Evolutionary conservation across 2,113 vertebrate genomes (phyloP).

Genomic region (Irena cyanogastra): DNA sequence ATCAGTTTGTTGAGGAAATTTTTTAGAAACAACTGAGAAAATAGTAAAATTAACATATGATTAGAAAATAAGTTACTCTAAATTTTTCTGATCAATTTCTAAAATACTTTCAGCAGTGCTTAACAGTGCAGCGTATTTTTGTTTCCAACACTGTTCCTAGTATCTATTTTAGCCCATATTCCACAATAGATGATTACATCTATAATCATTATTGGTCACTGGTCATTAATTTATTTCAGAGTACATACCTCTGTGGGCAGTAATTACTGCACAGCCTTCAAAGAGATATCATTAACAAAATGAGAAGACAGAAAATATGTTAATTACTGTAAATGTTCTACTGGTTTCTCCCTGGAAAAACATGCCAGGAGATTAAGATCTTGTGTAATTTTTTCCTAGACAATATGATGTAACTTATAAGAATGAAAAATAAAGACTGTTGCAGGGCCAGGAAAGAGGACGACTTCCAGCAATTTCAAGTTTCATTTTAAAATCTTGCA

Average conservation of each 20-base stretch:
- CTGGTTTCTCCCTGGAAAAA: constrained; percentile 68
- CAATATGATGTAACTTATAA: not conserved
- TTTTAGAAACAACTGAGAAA: not conserved
- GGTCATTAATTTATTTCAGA: constrained; percentile 79
- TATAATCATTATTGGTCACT: constrained; percentile 78
- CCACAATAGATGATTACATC: constrained; percentile 72
- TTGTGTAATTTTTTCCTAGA: constrained; percentile 59
- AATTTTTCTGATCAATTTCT: constrained; percentile 19
- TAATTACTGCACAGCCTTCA: constrained; percentile 75
- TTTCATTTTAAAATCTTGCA: constrained; percentile 31
- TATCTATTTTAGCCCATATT: constrained; percentile 60
- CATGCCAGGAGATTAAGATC: constrained; percentile 68
- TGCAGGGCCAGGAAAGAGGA: not conserved
- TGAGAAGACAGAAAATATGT: constrained; percentile 75
- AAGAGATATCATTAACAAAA: constrained; percentile 80
- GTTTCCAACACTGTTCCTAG: constrained; percentile 45
- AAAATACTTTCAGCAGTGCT: constrained; percentile 30
- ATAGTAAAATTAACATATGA: not conserved
- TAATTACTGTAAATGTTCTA: constrained; percentile 75
- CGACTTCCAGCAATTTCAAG: not conserved
- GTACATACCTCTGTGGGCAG: constrained; percentile 74
- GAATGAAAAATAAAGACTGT: not conserved
- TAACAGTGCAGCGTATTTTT: not conserved
- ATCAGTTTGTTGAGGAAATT: not conserved
- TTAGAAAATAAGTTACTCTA: not conserved